Base-by-base conservation (phyloP, 2,797 vertebrate species). In the Eidolon dupreanum region DNA sequence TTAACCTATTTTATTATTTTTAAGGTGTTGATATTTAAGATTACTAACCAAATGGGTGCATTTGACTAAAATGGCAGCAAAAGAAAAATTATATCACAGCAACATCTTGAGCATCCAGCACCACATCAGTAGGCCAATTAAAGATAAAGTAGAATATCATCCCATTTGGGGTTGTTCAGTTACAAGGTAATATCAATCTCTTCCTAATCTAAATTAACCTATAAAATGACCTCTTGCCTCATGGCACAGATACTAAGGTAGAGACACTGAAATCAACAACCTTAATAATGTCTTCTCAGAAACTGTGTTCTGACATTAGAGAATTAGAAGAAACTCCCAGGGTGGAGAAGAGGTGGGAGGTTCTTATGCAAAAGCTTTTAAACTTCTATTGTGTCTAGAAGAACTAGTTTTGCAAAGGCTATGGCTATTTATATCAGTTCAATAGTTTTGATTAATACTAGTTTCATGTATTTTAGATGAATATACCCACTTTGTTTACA, bases 1-100 rank as follows among this genome's bases (percentile, higher is more conserved):
- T 28, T 85, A 26, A 81, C 13, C 19, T 95, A 41, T 46, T 95
- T 81, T 81, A 87, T n/a, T 92, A 88, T 85, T 92, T 94, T 78
- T 43, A 24, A 92, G 82, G 10, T 91, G 46, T 74, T 87, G 55
- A 81, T 55, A 95, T 89, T 94, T 77, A 88, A 68, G 33, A 95
- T 81, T 66, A 83, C 75, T 92, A 93, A 88, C 31, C n/a, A 75
- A 75, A 95, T 68, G 28, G 8, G 24, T 49, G 8, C 15, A 61
- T 79, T 89, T 83, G 83, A 87, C 46, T 92, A 88, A 74, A 53
- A 75, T 17, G 51, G 43, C 38, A 59, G 9, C 53, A 92, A 57
- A 49, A 31, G n/a, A 88, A 75, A n/a, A 88, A 75, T 38, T 41
- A 22, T 63, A 55, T 49, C 10, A 36, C 5, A 61, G 13, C 57